Evolutionary conservation across 92 coral and sea anemone species (phyloP).

Genomic region (Epizoanthus stellaris): DNA sequence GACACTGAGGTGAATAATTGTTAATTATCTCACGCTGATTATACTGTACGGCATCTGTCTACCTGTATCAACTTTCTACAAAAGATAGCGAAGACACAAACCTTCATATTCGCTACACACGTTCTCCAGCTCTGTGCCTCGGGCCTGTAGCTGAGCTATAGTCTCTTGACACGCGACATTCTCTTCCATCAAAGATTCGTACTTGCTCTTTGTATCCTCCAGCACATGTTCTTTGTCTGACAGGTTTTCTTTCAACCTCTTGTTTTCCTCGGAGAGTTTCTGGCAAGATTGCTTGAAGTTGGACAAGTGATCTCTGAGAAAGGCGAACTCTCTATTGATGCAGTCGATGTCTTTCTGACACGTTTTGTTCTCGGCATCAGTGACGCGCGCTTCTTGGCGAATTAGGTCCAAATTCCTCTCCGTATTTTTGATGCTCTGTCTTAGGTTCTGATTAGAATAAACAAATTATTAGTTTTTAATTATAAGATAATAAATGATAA

Average conservation of each 20-base stretch:
- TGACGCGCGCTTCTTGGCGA: constrained; percentile 73
- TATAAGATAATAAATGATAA: too few relatives aligned
- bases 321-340: constrained; percentile 79
- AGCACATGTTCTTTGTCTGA: constrained; percentile 56
- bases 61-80: too few relatives aligned
- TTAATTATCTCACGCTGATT: too few relatives aligned
- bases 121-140: constrained; percentile 69
- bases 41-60: too few relatives aligned
- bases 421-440: constrained; percentile 71
- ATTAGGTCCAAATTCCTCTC: constrained; percentile 74
- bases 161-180: constrained; percentile 67
- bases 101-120: constrained; percentile 77
- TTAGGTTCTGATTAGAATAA: constrained; percentile 40
- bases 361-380: constrained; percentile 69
- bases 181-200: constrained; percentile 63
- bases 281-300: constrained; percentile 70
- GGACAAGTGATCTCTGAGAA: constrained; percentile 67
- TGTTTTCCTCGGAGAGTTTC: constrained; percentile 72
- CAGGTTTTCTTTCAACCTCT: constrained; percentile 66
- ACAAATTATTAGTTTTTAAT: too few relatives aligned
- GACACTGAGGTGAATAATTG: too few relatives aligned
- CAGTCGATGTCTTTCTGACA: constrained; percentile 82
- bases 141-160: constrained; percentile 66
- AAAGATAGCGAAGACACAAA: not conserved
- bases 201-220: constrained; percentile 61